Evolutionary conservation across 1,140 invertebrate species (phyloP), one percentile per base, ranked within the genome.

Genomic region (Vollenhovia emeryi): DNA sequence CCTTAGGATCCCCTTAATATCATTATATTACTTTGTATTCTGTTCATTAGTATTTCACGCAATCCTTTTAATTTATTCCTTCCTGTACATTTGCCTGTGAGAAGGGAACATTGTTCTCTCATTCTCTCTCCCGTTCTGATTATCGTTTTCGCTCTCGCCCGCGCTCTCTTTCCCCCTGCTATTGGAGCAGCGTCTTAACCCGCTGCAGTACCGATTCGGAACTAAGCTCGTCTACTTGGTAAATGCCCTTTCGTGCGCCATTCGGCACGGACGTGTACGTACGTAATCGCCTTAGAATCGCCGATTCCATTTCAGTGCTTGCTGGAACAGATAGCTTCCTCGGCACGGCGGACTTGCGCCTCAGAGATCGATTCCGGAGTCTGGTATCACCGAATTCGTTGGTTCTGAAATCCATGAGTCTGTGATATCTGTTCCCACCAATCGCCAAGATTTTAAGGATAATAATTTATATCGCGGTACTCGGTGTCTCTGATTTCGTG

Each of bases 201-300:
- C 43, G 30, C 11, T 78, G 59, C 78, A 82, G 50, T 82, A 82
- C 66, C 78, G 73, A 76, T 84, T 76, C 55, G 33, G 71, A 76
- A 50, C 80, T 84, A 84, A 84, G 73, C 80, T 84, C 80, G 71
- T 75, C 73, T 60, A 66, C 73, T 76, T 84, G 80, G 80, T 73
- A 84, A 84, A 84, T 84, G 66, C 78, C 78, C 66, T 82, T 82
- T 73, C 78, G 78, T 82, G 78, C 78, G 66, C 78, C 66, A 82
- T 82, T 73, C 78, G 66, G 78, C 78, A 82, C 66, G 78, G 52
- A 82, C 78, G 78, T 82, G 78, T 82, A 82, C 78, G 78, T 73
- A 82, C 66, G 78, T 82, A 82, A 82, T 82, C 78, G 78, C 66
- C 66, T 82, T 82, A 71, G 78, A 82, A 82, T 82, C 78, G 68